Conservation (phyloP, 2,797 vertebrate species). For the Spinus olivaceus region DNA sequence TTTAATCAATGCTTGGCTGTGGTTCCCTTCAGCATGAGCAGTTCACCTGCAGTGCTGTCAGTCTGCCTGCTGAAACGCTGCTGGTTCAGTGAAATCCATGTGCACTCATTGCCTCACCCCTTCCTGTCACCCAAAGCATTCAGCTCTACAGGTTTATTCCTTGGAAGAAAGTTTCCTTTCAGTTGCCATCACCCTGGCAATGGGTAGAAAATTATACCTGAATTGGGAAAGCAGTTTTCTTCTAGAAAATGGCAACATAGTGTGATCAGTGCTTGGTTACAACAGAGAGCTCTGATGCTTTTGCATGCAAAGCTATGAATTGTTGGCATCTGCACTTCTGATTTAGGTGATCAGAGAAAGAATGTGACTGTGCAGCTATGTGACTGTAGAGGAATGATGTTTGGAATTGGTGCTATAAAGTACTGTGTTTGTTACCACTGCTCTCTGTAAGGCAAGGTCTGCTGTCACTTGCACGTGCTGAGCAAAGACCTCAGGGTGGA, state of each 20-base stretch:
- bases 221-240: neutral
- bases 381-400: neutral
- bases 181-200: neutral
- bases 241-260: neutral
- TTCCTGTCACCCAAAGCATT: neutral
- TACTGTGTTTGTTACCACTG: neutral
- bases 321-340: neutral
- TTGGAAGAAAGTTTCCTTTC: neutral
- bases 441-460: neutral
- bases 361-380: neutral
- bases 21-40: neutral
- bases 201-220: neutral
- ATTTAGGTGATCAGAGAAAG: neutral
- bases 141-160: neutral
- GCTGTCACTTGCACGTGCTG: neutral
- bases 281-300: neutral
- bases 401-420: neutral
- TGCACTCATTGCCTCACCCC: neutral
- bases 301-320: neutral
- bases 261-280: neutral
- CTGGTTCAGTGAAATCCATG: neutral
- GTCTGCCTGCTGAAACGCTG: neutral
- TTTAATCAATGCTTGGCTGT: neutral
- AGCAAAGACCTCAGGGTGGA: neutral
- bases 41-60: neutral